These are phyloP conservation scores for Sternotherus odoratus DNA, from an alignment of 2,797 vertebrate genomes.

Conservation along the genomic window DNA sequence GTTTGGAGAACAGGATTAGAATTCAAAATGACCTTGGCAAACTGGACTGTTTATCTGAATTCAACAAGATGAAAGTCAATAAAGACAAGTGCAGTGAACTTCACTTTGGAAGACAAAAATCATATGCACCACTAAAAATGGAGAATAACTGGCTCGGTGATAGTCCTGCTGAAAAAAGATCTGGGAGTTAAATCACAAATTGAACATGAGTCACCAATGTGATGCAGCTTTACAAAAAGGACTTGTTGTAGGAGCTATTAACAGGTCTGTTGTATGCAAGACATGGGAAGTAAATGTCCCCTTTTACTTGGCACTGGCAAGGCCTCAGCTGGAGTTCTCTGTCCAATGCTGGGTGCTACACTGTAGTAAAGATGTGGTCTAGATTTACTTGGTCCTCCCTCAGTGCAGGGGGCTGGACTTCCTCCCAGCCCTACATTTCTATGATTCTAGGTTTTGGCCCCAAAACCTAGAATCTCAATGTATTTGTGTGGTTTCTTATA, in stretches of 20 bases:
- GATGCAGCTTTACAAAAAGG: neutral
- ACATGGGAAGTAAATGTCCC: neutral
- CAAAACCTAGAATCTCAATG: neutral
- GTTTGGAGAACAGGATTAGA: no score
- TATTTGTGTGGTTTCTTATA: neutral
- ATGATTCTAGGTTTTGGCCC: slow-evolving; percentile 1
- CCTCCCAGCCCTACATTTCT: no score
- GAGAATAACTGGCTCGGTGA: neutral
- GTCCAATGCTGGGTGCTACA: no score
- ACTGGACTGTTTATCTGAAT: no score
- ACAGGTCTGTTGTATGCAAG: neutral
- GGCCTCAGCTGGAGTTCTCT: neutral
- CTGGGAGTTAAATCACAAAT: neutral
- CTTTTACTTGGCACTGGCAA: neutral
- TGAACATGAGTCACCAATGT: neutral
- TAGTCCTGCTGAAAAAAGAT: neutral
- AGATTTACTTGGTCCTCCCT: no score
- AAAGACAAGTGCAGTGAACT: no score
- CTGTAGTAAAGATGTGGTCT: no score
- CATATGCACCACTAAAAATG: no score
- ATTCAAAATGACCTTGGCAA: no score
- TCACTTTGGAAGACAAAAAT: no score
- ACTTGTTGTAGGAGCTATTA: neutral
- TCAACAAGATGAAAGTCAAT: no score
- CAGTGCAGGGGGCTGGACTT: no score